These are phyloP conservation scores for Parus major DNA, from an alignment of 2,113 vertebrate genomes.

Conservation along the genomic window DNA sequence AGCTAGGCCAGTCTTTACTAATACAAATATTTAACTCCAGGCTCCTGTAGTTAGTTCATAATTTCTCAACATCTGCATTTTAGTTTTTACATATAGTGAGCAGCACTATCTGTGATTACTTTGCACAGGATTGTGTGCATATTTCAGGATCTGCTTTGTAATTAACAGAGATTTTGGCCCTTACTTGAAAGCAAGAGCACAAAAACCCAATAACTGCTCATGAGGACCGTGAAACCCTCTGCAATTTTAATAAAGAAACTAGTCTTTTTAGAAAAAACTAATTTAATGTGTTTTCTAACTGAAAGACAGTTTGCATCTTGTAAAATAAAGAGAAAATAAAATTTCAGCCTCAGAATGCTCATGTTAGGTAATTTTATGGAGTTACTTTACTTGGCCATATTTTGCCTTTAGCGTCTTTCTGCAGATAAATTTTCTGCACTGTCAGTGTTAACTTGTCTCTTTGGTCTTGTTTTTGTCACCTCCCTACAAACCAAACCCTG, in stretches of 20 bases:
- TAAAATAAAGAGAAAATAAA: constrained; percentile 52
- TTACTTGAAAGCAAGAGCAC: background rate
- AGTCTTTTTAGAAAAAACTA: background rate
- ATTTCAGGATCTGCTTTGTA: background rate
- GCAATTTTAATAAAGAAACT: background rate
- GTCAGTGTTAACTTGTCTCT: background rate
- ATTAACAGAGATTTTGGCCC: background rate
- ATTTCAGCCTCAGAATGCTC: constrained; percentile 33
- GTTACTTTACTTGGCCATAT: constrained; percentile 43
- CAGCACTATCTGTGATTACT: background rate
- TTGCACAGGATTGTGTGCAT: background rate
- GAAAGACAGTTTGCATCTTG: constrained; percentile 47
- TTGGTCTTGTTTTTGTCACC: background rate
- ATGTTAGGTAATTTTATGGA: constrained; percentile 3
- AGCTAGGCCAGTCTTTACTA: background rate
- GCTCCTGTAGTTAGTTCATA: background rate
- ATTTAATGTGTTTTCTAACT: constrained; percentile 21
- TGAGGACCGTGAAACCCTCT: constrained; percentile 8
- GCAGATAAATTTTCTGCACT: constrained; percentile 18
- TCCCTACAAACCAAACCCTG: background rate
- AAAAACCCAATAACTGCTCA: background rate
- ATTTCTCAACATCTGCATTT: background rate
- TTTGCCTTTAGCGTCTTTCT: constrained; percentile 20
- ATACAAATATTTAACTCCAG: background rate
- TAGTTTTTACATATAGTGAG: background rate